Evolutionary conservation across 2,113 vertebrate genomes (phyloP), one percentile per base, ranked within the genome.

Genomic region (Euleptes europaea): DNA sequence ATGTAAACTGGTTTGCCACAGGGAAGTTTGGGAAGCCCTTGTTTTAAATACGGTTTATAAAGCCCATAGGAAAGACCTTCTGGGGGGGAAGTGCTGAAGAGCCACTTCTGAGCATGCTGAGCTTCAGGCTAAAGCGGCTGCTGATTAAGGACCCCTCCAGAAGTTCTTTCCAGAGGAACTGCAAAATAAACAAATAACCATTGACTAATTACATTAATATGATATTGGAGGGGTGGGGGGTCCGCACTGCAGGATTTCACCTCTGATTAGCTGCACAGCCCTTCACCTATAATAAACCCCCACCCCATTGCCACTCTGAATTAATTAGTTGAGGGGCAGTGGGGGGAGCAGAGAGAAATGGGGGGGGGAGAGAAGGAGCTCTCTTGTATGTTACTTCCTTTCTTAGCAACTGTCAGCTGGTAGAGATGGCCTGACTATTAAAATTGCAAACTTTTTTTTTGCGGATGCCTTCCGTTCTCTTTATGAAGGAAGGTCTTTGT

Each of bases 291-390:
- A 60, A 26, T 11, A 86, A 14, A 44, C 82, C 84, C 54, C 38
- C 33, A 11, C 49, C 35, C 51, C 44, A 76, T 69, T 57, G 38
- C 73, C 10, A 11, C 23, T 77, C 23, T 75, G 38, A 76, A 76
- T 49, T 88, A 89, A 85, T 89, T 75, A 66, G 65, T 71, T 77
- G 77, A 82, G 66, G 19, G 84, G 70, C 78, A 51, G 28, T 47
- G 2, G 1, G 35, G n/a, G 14, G 60, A n/a, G 21, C 66, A 84
- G 40, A 63, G 1, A 1, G 3, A n/a, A 79, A 80, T 1, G 15
- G 51, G 12, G 28, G 28, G 14, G 19, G 42, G 28, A 13, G 23
- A 19, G n/a, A 70, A 70, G 19, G 33, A 51, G 28, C 5, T 8
- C 10, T 28, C 23, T 4, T 60, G 51, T 21, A 28, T 42, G 3